Evolutionary conservation across 2,797 vertebrate species (phyloP).

Genomic region (Mallotus villosus): DNA sequence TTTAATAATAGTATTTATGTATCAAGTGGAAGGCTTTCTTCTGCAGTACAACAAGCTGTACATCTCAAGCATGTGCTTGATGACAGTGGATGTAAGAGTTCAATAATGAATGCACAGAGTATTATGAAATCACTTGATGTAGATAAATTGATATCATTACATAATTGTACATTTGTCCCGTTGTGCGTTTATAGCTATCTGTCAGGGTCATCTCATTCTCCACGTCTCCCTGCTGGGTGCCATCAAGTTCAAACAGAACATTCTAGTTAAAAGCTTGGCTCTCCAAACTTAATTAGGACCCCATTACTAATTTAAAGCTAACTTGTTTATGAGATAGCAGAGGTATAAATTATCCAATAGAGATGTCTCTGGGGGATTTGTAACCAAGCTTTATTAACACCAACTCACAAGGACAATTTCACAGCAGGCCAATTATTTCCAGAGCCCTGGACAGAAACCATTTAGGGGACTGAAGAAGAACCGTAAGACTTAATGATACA

Average conservation of each 20-base stretch:
- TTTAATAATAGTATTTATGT: too few relatives aligned
- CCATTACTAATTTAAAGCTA: conserved; percentile 75
- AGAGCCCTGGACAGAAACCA: conserved; percentile 48
- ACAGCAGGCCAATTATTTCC: conserved; percentile 69
- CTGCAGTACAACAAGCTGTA: not conserved
- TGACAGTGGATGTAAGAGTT: not conserved
- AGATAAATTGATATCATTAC: not conserved
- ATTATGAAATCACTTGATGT: not conserved
- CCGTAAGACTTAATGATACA: conserved; percentile 58
- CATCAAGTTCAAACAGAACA: conserved; percentile 36
- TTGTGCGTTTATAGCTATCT: conserved; percentile 8
- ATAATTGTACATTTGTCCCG: not conserved
- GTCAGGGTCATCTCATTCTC: not conserved
- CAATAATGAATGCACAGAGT: not conserved
- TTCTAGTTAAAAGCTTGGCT: conserved; percentile 38
- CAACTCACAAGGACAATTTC: conserved; percentile 64
- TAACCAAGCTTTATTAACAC: conserved; percentile 67
- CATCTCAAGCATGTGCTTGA: not conserved
- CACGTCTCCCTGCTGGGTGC: conserved; percentile 17
- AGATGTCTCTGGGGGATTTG: conserved; percentile 58
- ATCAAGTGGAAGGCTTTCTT: not conserved
- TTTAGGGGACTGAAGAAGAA: conserved; percentile 56
- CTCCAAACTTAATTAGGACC: conserved; percentile 57
- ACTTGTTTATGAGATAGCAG: conserved; percentile 68
- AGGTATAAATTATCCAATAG: conserved; percentile 72